These are phyloP conservation scores for Kradibia gibbosae DNA, from an alignment of 1,140 invertebrate genomes.

Conservation along the genomic window DNA sequence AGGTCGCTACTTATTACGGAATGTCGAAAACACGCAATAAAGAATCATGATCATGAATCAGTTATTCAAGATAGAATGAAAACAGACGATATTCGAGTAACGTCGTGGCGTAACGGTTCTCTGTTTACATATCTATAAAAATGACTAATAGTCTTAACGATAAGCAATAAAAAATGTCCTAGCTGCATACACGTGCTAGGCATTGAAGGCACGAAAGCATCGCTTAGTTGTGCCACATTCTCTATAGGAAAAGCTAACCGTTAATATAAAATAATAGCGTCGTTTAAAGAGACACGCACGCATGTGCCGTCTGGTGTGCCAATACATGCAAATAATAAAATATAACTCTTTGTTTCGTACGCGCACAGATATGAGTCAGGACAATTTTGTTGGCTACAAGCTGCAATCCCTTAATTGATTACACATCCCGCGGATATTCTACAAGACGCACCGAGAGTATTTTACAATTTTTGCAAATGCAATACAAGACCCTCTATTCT, in stretches of 20 bases:
- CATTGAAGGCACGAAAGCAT: not conserved
- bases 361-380: not conserved
- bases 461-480: not conserved
- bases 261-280: conserved; percentile 36
- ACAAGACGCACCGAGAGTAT: not conserved
- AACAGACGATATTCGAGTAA: not conserved
- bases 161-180: conserved; percentile 11
- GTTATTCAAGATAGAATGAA: not conserved
- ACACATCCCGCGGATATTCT: conserved; percentile 27
- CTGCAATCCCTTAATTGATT: conserved; percentile 30
- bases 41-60: not conserved
- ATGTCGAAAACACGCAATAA: not conserved
- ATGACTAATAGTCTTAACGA: not conserved
- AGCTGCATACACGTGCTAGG: not conserved
- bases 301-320: not conserved
- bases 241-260: not conserved
- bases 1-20: no score
- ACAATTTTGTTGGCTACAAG: no score
- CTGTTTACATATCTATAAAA: not conserved
- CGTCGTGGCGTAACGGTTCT: not conserved
- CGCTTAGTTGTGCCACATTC: not conserved
- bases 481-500: not conserved
- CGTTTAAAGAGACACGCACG: not conserved
- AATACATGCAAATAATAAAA: not conserved
- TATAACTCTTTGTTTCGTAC: not conserved